phyloP scores from a whole-genome alignment of 2,888 invertebrate species.

The Sminthurides aquaticus region DNA sequence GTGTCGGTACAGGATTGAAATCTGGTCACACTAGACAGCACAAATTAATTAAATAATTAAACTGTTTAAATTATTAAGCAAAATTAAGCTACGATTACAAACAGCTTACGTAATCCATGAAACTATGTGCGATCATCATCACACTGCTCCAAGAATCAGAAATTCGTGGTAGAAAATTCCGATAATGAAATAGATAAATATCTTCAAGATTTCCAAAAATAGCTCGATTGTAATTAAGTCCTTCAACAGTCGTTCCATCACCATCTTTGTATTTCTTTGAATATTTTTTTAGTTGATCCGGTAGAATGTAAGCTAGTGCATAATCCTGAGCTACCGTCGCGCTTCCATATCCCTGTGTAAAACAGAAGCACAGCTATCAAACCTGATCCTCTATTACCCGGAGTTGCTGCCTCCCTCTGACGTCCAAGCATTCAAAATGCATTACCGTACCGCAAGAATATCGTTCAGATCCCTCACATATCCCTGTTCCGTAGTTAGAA shows the following conservation, averaged over 20 bases:
- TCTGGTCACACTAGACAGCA: not conserved
- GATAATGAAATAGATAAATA: slow-evolving; percentile 4
- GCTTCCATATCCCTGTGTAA: slow-evolving; percentile 2
- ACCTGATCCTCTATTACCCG: no score
- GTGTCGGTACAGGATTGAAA: not conserved
- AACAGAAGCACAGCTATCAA: no score
- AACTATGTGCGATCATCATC: not conserved
- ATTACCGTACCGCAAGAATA: not conserved
- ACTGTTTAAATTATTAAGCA: not conserved
- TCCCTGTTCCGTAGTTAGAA: slow-evolving; percentile 6
- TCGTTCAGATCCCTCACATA: slow-evolving; percentile 6
- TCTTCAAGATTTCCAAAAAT: slow-evolving; percentile 6
- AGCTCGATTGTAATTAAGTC: not conserved
- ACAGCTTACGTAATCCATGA: not conserved
- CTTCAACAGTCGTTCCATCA: not conserved
- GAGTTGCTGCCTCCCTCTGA: no score
- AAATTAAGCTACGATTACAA: not conserved
- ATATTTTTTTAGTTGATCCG: not conserved
- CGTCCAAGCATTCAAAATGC: not conserved
- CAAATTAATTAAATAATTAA: not conserved
- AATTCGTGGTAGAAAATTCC: slow-evolving; percentile 1
- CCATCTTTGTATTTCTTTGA: not conserved
- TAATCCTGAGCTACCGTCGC: not conserved
- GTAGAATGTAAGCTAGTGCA: not conserved
- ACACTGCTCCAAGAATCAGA: not conserved